phyloP scores from a whole-genome alignment of 2,797 vertebrate species.

The Channa striata region DNA sequence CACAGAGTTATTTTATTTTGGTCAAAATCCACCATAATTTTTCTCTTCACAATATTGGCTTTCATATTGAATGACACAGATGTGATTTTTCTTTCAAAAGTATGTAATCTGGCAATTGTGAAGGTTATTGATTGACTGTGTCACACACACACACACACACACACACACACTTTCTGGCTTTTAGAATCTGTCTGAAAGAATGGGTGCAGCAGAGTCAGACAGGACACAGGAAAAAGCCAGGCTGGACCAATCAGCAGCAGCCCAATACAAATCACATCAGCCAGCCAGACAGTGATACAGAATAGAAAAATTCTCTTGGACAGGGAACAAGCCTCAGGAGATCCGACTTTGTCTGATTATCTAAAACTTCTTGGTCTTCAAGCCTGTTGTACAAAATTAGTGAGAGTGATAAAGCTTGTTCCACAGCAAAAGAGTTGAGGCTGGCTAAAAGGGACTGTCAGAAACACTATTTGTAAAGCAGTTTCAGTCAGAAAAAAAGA shows the following conservation, averaged over 20 bases:
- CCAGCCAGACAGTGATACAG: conserved; percentile 49
- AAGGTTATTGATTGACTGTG: no score
- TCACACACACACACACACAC: conserved; percentile 31
- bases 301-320: conserved; percentile 66
- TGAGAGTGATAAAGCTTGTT: conserved; percentile 30
- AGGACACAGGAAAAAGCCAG: conserved; percentile 62
- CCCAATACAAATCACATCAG: conserved; percentile 64
- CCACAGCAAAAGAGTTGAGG: conserved; percentile 17
- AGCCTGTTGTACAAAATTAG: conserved; percentile 36
- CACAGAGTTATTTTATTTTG: no score
- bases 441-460: conserved; percentile 3
- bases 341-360: conserved; percentile 65
- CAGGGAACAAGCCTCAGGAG: conserved; percentile 59
- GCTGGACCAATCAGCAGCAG: conserved; percentile 65
- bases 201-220: conserved; percentile 50
- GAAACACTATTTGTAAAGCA: conserved; percentile 7
- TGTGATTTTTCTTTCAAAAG: no score
- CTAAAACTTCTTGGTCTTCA: conserved; percentile 55
- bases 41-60: no score
- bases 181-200: conserved; percentile 49
- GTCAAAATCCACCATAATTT: no score
- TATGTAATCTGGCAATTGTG: no score
- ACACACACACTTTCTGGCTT: conserved; percentile 38
- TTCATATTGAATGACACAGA: no score
- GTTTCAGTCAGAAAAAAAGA: conserved; percentile 13